Conservation (phyloP, 2,797 vertebrate species). For the Diglossa cyanea region DNA sequence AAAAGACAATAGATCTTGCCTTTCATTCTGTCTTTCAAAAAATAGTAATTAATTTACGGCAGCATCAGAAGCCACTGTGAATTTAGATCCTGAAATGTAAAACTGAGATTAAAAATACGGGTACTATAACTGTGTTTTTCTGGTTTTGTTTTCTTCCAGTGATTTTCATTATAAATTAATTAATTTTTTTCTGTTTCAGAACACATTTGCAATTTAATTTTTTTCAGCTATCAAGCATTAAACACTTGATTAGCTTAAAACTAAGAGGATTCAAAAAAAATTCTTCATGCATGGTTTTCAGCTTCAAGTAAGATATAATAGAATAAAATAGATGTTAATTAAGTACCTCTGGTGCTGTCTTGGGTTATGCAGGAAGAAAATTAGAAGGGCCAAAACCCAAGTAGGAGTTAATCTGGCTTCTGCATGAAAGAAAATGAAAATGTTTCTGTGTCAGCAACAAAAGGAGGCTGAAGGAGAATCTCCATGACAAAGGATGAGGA, state of each 20-base stretch:
- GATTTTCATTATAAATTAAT: constrained; percentile 19
- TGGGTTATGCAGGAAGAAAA: neutral
- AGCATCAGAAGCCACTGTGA: neutral
- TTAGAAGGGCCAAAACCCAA: neutral
- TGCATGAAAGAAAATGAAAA: neutral
- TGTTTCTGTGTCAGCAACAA: neutral
- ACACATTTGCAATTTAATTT: constrained; percentile 41
- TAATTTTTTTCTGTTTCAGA: constrained; percentile 19
- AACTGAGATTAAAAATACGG: neutral
- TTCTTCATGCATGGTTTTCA: constrained; percentile 22
- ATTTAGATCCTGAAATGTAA: neutral
- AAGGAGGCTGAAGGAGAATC: neutral
- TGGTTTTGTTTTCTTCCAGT: neutral
- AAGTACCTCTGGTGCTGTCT: constrained; percentile 25
- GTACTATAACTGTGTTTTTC: neutral
- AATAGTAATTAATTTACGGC: neutral
- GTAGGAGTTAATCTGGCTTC: neutral
- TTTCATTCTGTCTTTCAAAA: neutral
- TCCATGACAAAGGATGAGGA: neutral
- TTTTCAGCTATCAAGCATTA: constrained; percentile 39
- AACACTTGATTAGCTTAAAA: constrained; percentile 39
- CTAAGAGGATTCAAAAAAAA: constrained; percentile 20
- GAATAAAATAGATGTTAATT: constrained; percentile 46
- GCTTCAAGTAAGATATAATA: constrained; percentile 35
- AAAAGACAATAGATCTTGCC: neutral